Percentiles rank a stretch among this genome's conserved stretches.
Conservation (phyloP, 2,888 invertebrate genomes). For the Agrotis ipsilon region DNA sequence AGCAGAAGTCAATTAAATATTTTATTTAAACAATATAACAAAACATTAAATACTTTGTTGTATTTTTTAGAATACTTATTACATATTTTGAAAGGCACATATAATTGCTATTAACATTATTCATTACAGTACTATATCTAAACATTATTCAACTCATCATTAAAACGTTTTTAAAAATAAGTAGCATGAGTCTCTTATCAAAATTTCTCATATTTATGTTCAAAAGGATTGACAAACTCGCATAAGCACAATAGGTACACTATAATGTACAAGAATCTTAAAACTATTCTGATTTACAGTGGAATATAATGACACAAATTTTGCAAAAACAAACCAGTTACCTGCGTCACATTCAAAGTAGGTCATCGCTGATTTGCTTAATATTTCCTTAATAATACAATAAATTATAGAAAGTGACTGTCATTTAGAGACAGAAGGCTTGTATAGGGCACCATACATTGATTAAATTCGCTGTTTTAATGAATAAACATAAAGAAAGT, state of each 20-base stretch:
- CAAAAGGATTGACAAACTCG: neutral
- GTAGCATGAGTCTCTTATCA: neutral
- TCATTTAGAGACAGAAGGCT: neutral
- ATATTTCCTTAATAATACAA: neutral
- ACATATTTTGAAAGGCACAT: slow-evolving; percentile 30
- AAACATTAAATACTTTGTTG: neutral
- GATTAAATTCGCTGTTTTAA: neutral
- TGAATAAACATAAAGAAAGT: neutral
- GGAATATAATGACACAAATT: neutral
- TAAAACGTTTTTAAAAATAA: neutral
- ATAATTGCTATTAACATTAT: neutral
- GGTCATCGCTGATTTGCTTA: slow-evolving; percentile 32
- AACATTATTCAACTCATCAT: neutral
- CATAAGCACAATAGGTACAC: neutral
- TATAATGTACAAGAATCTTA: neutral
- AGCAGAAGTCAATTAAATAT: neutral
- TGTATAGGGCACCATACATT: neutral
- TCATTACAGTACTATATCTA: neutral
- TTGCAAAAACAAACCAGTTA: slow-evolving; percentile 1
- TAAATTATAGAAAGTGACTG: neutral
- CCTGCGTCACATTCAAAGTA: slow-evolving; percentile 26
- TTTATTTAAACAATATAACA: slow-evolving; percentile 31
- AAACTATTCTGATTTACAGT: neutral
- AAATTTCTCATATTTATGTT: neutral
- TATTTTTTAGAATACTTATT: neutral